Base-by-base conservation (phyloP, 2,797 vertebrate genomes). In the Acanthurus lineatus region DNA sequence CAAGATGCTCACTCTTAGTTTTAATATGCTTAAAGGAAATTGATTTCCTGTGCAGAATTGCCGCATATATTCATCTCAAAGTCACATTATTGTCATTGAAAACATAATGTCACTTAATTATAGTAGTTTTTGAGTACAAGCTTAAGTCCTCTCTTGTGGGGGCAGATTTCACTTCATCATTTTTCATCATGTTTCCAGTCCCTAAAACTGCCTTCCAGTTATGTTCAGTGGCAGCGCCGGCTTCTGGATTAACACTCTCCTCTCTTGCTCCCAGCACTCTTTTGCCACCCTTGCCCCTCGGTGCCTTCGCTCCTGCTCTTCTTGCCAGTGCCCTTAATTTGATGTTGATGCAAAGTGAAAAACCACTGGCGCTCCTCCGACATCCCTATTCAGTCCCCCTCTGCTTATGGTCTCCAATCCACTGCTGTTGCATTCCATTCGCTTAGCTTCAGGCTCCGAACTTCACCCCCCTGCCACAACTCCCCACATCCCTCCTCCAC, bases 301-400 rank as follows among this genome's bases (percentile, higher is more conserved):
- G 84, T 82, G 81, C 79, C 74, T 72, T 16, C 63, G 67, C 69
- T 84, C 82, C 79, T 54, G 72, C 87, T 82, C 78, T 77, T 82
- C 87, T 83, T 78, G 78, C 78, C 82, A 86, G 68, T 82, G 70
- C 79, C 85, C 73, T 73, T 88, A 81, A 86, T 90, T 73, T 94
- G 94, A 95, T 64, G 74, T 32, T 95, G 91, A 96, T 94, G 80
- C 88, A 83, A 92, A 92, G 87, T 86, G 94, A 96, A 92, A 82
- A 81, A 86, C 75, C 88, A 88, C 89, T 93, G 89, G 87, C 86
- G 73, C 88, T 92, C 81, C 81, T 86, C 88, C 59, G 87, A 91
- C 83, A 81, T 88, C 88, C 84, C 83, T 28, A 56, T 78, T 79
- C 79, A 78, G 60, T 69, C 63, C 79, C 79, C 73, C 79, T 82